Base-by-base conservation (phyloP, 2,888 invertebrate genomes). In the Parnassius glacialis region DNA sequence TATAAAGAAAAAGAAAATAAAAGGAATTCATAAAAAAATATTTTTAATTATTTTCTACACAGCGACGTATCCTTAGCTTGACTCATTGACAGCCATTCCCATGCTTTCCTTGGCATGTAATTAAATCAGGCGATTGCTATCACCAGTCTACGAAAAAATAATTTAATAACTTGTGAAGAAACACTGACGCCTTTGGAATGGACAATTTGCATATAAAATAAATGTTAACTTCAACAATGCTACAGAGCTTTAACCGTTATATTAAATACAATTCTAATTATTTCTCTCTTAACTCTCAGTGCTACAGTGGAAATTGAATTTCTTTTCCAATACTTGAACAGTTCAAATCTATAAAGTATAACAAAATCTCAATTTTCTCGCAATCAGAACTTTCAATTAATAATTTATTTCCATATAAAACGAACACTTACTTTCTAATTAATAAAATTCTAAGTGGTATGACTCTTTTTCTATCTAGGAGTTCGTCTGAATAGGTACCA, bases 51-150 rank as follows among this genome's bases (percentile, higher is more conserved):
- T 48, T 48, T 48, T 9, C n/a, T 81, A 82, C 83, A 85, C 83
- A 81, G 78, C 76, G 73, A 75, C 77, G 73, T 82, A 80, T 83
- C 71, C 71, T 75, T 71, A 78, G 73, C 76, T 74, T 74, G 74
- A 83, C 79, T 83, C 83, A 86, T 87, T 87, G 87, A 83, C 83
- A 84, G 79, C 81, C 79, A 83, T 85, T 85, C 79, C 79, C 80
- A 83, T 81, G 84, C 83, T 80, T 81, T 82, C 80, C 85, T 85
- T 80, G 80, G 79, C 83, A 78, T 83, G 85, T 87, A 88, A 89
- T 90, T 88, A 85, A 87, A 87, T 85, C 79, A 85, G 82, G 83
- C 84, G 85, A 87, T 87, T 85, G 86, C 84, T 83, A 87, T 86
- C 81, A 80, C 80, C 78, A 79, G 80, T 76, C 77, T 72, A 73